Evolutionary conservation across 2,888 invertebrate genomes (phyloP).

Genomic region (Torymus auratus): DNA sequence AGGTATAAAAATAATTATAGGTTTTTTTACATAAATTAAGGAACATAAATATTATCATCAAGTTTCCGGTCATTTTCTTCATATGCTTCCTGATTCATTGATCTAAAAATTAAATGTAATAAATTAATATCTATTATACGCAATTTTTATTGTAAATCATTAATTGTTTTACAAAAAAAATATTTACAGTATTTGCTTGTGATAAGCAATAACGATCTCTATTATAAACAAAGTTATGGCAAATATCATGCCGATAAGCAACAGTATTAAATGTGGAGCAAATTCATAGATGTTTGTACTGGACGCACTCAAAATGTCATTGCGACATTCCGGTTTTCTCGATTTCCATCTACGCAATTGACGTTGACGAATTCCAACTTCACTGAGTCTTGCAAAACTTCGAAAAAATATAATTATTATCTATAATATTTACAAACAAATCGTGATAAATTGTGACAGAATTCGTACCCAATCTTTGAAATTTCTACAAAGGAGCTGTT

Average conservation of each 20-base stretch:
- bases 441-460: not conserved
- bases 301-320: constrained; percentile 2
- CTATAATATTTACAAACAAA: not conserved
- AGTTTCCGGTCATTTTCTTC: no score
- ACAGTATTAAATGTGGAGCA: constrained; percentile 33
- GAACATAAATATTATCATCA: no score
- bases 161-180: no score
- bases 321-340: constrained; percentile 18
- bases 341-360: constrained; percentile 15
- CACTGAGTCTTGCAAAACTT: constrained; percentile 28
- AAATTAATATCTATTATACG: no score
- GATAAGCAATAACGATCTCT: no score
- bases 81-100: no score
- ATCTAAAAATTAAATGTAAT: no score
- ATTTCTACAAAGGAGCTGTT: constrained; percentile 37
- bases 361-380: constrained; percentile 36
- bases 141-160: no score
- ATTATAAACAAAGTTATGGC: not conserved
- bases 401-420: not conserved
- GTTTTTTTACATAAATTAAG: no score
- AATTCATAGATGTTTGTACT: constrained; percentile 30
- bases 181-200: no score
- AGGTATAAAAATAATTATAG: no score
- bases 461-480: constrained; percentile 7
- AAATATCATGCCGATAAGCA: constrained; percentile 4